Base-by-base conservation (phyloP, 2,888 invertebrate species). In the Cheilosia impressa region DNA sequence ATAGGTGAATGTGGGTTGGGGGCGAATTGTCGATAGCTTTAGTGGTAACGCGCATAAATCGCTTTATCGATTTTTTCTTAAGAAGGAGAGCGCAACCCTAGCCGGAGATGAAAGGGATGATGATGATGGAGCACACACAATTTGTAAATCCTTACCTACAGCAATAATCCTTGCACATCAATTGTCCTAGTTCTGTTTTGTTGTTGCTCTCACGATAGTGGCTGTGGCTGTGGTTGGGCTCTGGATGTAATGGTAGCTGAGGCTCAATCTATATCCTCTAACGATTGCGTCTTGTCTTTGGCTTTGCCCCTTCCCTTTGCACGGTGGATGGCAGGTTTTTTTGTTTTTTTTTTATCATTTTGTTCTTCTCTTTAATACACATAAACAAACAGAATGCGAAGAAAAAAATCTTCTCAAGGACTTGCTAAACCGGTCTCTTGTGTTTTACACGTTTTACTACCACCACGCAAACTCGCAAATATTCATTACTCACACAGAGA, bases 111-210 rank as follows among this genome's bases (percentile, higher is more conserved):
- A 34, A 63, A 62, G 55, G 75, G 47, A 47, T 65, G 63, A 58
- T 65, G 65, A 75, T 58, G 65, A 65, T 57, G 57, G 41, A 75
- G 57, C 38, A 62, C 17, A 68, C 77, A 68, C 68, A 77, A 62
- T 68, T 71, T 65, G 63, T 58, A 65, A 71, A 63, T 78, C 65
- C 71, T 65, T 71, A 78, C 78, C 71, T 78, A 71, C 71, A 71
- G 63, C 78, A 71, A 78, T 71, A 78, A 71, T 78, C 78, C 78
- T 71, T 65, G 50, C 58, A 71, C 78, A 71, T 78, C 78, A 71
- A 78, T 77, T 68, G 77, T 62, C 62, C 68, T 68, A 77, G 60
- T 77, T 68, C 58, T 58, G n/a, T 68, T 68, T 15, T 41, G 50
- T 41, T 58, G 19, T 19, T 60, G 22, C 50, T 13, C 5, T 9